These are phyloP conservation scores for Trinectes maculatus DNA, from an alignment of 2,113 vertebrate genomes.

Conservation along the genomic window DNA sequence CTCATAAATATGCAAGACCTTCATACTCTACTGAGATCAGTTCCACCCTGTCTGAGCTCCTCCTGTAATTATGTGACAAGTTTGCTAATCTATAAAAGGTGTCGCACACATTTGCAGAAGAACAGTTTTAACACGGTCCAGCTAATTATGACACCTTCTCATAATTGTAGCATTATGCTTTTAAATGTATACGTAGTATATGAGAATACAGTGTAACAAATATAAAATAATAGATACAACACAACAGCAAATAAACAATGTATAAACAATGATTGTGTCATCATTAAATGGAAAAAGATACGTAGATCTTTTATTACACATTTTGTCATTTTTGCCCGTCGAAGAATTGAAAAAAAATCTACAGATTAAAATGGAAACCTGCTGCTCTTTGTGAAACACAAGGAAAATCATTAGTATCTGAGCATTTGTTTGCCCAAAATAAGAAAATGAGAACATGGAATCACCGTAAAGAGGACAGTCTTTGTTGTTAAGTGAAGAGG, in stretches of 20 bases:
- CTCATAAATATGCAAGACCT: slow-evolving; percentile 30
- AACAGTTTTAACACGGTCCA: slow-evolving; percentile 10
- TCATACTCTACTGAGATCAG: slow-evolving; percentile 33
- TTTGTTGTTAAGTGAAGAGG: slow-evolving; percentile 21
- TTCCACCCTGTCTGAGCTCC: slow-evolving; percentile 33
- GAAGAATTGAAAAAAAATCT: not conserved
- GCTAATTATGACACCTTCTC: slow-evolving; percentile 29
- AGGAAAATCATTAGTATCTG: too few relatives aligned
- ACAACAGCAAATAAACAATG: too few relatives aligned
- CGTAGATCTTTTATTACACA: not conserved
- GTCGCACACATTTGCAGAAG: slow-evolving; percentile 40
- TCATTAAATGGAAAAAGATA: too few relatives aligned
- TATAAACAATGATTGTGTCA: too few relatives aligned
- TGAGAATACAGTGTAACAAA: too few relatives aligned
- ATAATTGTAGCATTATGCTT: slow-evolving; percentile 15
- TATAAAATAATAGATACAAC: too few relatives aligned
- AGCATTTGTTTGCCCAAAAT: slow-evolving; percentile 5
- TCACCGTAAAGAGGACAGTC: not conserved
- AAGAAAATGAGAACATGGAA: too few relatives aligned
- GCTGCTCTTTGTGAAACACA: not conserved
- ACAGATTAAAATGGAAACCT: not conserved
- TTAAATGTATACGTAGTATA: too few relatives aligned
- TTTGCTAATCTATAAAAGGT: slow-evolving; percentile 52
- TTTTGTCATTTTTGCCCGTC: not conserved
- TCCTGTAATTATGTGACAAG: slow-evolving; percentile 51